Conservation (phyloP, 2,797 vertebrate species). For the Coluber constrictor region DNA sequence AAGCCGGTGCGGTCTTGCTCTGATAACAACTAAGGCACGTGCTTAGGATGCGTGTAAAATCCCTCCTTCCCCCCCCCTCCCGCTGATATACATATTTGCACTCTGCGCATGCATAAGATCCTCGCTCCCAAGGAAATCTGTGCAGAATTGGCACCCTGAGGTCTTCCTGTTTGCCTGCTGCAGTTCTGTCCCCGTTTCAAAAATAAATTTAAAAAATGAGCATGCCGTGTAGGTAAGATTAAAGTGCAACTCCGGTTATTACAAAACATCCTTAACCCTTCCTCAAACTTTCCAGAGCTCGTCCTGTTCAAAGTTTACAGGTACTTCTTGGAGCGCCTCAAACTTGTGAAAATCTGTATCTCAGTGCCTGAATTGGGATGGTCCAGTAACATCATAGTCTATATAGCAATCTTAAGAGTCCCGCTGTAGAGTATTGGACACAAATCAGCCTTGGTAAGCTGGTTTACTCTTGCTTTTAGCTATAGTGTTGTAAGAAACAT, state of each 20-base stretch:
- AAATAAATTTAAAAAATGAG: background rate
- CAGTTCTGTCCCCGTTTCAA: background rate
- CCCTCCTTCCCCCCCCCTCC: background rate
- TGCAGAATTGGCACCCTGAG: background rate
- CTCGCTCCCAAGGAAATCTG: background rate
- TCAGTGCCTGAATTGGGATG: background rate
- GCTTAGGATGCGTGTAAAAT: background rate
- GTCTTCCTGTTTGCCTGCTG: background rate
- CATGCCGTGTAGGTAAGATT: background rate
- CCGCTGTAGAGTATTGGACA: background rate
- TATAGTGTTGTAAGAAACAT: background rate
- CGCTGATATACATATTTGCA: too few relatives aligned
- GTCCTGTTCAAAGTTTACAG: background rate
- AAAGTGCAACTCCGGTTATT: background rate
- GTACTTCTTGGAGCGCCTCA: too few relatives aligned
- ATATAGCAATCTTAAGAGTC: background rate
- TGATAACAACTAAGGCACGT: background rate
- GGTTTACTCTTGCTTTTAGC: background rate
- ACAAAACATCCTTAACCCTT: background rate
- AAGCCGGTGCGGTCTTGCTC: background rate
- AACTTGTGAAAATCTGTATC: background rate
- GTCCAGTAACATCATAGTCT: background rate
- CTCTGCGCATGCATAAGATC: background rate
- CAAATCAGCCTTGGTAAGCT: background rate
- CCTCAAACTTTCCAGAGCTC: background rate